Percentiles rank a stretch among this genome's conserved stretches.
These are phyloP conservation scores for Fregata magnificens DNA, from an alignment of 2,113 vertebrate genomes.

Conservation along the genomic window DNA sequence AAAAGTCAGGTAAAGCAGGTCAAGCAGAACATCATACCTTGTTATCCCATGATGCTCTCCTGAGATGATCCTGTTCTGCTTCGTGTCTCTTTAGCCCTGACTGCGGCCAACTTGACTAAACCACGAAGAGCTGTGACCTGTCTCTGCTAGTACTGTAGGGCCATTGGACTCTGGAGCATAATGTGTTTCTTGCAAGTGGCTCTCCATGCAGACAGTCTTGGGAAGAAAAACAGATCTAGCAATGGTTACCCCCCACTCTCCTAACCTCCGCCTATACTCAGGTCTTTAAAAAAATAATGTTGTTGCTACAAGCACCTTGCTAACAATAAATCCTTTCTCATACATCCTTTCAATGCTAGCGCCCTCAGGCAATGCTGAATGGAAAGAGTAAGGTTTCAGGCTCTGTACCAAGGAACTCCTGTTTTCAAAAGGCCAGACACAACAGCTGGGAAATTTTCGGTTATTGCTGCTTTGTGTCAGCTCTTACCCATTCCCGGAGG, in stretches of 20 bases:
- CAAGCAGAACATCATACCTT: neutral
- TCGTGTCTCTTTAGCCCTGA: neutral
- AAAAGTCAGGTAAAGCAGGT: neutral
- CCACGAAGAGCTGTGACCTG: neutral
- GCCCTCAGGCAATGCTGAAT: neutral
- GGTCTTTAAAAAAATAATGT: neutral
- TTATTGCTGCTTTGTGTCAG: constrained; percentile 46
- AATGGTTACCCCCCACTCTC: neutral
- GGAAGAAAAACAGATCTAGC: neutral
- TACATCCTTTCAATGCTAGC: neutral
- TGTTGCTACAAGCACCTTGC: neutral
- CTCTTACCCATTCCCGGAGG: constrained; percentile 5
- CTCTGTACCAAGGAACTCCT: constrained; percentile 15
- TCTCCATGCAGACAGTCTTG: neutral
- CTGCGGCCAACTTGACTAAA: neutral
- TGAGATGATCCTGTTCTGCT: neutral
- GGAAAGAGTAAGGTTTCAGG: constrained; percentile 4
- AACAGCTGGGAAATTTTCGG: constrained; percentile 45
- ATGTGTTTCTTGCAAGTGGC: neutral
- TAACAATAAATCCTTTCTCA: neutral
- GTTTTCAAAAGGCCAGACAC: constrained; percentile 43
- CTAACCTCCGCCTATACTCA: neutral
- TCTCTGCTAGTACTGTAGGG: neutral
- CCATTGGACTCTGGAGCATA: neutral
- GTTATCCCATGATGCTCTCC: neutral